Conservation (phyloP, 2,888 invertebrate species). For the Dexiosoma caninum region DNA sequence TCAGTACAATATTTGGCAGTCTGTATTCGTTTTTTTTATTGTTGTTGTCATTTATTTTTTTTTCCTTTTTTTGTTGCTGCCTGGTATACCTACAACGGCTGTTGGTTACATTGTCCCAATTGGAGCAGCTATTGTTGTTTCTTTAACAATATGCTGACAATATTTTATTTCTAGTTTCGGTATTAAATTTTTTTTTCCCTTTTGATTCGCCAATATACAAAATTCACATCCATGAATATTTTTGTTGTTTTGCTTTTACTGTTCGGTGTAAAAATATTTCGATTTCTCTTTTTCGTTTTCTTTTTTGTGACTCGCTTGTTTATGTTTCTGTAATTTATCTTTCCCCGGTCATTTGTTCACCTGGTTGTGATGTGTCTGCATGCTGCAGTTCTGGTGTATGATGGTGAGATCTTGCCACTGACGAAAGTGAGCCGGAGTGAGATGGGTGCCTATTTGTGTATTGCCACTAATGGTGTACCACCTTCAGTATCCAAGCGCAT, state of each 20-base stretch:
- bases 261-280: conserved; percentile 11
- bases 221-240: conserved; percentile 48
- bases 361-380: conserved; percentile 74
- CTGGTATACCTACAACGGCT: conserved; percentile 52
- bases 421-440: conserved; percentile 92
- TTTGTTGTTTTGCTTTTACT: conserved; percentile 17
- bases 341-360: conserved; percentile 7
- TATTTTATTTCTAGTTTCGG: conserved; percentile 37
- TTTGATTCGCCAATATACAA: too few relatives aligned
- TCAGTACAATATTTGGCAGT: conserved; percentile 38
- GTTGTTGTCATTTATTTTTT: neutral
- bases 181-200: too few relatives aligned
- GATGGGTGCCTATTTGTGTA: conserved; percentile 78
- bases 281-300: neutral
- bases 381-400: conserved; percentile 86
- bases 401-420: conserved; percentile 90
- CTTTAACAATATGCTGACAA: conserved; percentile 55
- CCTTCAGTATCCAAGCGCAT: conserved; percentile 95
- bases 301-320: neutral
- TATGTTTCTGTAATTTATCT: neutral
- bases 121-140: neutral
- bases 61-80: neutral
- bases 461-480: conserved; percentile 87
- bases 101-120: neutral
- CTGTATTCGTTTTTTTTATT: neutral